Base-by-base conservation (phyloP, 2,113 vertebrate genomes). In the Onychostoma macrolepis region DNA sequence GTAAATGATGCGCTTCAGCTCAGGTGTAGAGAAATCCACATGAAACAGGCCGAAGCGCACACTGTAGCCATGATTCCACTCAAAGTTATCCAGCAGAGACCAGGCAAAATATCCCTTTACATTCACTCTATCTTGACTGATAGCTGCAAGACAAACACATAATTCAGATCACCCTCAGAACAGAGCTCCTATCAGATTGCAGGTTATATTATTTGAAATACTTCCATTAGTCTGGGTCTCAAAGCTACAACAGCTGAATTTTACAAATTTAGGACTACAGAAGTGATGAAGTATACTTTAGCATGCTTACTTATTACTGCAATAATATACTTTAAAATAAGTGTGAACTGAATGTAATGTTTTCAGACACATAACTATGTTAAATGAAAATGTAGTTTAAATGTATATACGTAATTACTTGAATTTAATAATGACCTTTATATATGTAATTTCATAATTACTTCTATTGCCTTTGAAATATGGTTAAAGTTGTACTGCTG, bases 1-100 rank as follows among this genome's bases (percentile, higher is more conserved):
- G 87, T 97, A 97, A 3, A 94, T 90, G 2, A 90, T 91, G 56
- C 94, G 93, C 0, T 85, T 92, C 84, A 89, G 92, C 21, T 89
- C 80, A 7, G 93, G 33, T 11, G 95, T 92, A 7, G 92, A 89
- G 67, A 95, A 96, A 88, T 97, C 95, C 86, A 97, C 93, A 0
- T 96, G 94, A 89, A 95, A 97, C 83, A 97, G 91, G 74, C 96
- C 96, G 88, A 97, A 97, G 0, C 93, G 89, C 12, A 78, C 89
- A 1, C 89, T 94, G 87, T 94, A 97, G 28, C 96, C 95, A 1
- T 90, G 85, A 0, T 30, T 89, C 95, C 96, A 96, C 80, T 97
- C 96, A 86, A 96, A 96, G 89, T 96, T 97, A 90, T 96, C 95
- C 94, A 97, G 87, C 83, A 96, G 91, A 0, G 93, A 96, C 95